A percentile compares a stretch with the other conserved stretches of the same genome.
Evolutionary conservation across 1,140 invertebrate genomes (phyloP).

Genomic region (Drosophila quadrilineata): DNA sequence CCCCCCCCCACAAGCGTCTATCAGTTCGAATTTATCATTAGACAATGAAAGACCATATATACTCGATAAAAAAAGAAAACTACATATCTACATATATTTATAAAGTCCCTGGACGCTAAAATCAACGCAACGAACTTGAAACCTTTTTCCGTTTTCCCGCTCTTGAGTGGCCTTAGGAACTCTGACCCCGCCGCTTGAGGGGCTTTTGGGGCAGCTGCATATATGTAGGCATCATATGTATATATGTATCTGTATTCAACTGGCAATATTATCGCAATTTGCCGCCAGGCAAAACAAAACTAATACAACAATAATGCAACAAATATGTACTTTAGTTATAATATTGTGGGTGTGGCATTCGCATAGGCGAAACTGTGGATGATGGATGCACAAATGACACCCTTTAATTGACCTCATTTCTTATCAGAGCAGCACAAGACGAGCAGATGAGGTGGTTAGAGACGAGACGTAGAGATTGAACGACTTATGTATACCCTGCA

Average conservation of each 20-base stretch:
- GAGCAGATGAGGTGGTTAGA: conserved; percentile 41
- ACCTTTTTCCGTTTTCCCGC: conserved; percentile 29
- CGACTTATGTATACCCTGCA: neutral
- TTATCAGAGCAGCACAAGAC: conserved; percentile 51
- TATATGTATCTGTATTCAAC: conserved; percentile 12
- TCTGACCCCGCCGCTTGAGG: too few species aligned
- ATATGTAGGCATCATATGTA: conserved; percentile 3
- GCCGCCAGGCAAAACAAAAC: conserved; percentile 59
- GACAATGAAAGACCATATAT: conserved; percentile 62
- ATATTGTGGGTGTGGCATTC: too few species aligned
- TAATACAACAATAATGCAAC: conserved; percentile 33
- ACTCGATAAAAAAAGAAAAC: conserved; percentile 70
- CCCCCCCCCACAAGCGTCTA: neutral
- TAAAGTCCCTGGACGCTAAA: conserved; percentile 64
- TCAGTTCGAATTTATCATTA: conserved; percentile 73
- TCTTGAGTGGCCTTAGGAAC: too few species aligned
- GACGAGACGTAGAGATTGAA: neutral
- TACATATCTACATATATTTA: too few species aligned
- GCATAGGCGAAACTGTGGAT: conserved; percentile 4
- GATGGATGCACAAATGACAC: conserved; percentile 55
- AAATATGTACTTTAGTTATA: conserved; percentile 39
- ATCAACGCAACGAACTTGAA: conserved; percentile 71
- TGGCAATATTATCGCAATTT: conserved; percentile 75
- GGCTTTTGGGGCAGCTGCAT: conserved; percentile 11
- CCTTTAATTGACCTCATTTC: conserved; percentile 74